Conservation (phyloP, 2,113 vertebrate genomes). For the Trochalopteron elliotii region DNA sequence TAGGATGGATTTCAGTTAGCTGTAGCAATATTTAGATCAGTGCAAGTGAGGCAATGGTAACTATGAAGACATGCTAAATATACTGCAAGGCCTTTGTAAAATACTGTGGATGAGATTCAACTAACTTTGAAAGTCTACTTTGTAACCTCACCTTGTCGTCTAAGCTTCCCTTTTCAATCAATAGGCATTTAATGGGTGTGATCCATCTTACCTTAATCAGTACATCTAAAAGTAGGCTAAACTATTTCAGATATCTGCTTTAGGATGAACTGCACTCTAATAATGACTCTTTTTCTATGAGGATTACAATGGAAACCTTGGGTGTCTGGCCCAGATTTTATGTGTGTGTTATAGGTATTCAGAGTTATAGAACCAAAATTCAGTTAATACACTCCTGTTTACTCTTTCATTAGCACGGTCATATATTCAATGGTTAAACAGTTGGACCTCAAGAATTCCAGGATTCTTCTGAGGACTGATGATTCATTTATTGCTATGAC, state of each 20-base stretch:
- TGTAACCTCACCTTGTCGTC: background rate
- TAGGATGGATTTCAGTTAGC: background rate
- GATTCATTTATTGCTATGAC: background rate
- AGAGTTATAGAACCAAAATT: background rate
- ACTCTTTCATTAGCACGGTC: background rate
- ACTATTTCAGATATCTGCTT: background rate
- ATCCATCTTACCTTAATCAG: background rate
- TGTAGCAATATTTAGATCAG: background rate
- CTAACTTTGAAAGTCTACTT: background rate
- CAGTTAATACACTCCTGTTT: background rate
- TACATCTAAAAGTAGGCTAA: background rate
- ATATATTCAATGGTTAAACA: background rate
- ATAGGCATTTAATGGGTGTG: background rate
- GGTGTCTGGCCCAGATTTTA: background rate
- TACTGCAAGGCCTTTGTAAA: background rate
- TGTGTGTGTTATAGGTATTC: background rate
- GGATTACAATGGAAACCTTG: background rate
- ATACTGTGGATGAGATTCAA: background rate
- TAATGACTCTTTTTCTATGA: background rate
- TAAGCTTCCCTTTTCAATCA: background rate
- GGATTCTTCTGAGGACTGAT: background rate
- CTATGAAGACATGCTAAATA: fast-evolving
- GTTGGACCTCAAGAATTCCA: background rate
- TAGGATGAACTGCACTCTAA: background rate
- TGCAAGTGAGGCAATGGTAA: background rate